A percentile compares a stretch with the other conserved stretches of the same genome.
Conservation (phyloP, 2,888 invertebrate genomes). For the Rhagophthalmus giganteus region DNA sequence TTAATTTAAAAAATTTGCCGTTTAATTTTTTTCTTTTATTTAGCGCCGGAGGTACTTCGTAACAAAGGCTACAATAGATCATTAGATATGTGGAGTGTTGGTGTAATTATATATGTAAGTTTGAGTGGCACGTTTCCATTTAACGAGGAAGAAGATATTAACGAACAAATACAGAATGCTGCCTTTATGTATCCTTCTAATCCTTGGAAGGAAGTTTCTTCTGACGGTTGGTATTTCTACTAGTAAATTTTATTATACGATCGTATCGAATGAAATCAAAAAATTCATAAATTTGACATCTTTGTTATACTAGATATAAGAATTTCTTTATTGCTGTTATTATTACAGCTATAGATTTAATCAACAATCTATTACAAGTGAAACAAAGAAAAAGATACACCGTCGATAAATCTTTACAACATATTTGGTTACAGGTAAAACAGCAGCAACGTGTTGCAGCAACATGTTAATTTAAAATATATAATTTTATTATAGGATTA, state of each 20-base stretch:
- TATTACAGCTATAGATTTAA: constrained; percentile 91
- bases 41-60: constrained; percentile 95
- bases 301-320: no score
- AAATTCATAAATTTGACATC: no score
- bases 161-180: constrained; percentile 99
- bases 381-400: constrained; percentile 93
- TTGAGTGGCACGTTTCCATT: constrained; percentile 98
- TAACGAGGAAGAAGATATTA: constrained; percentile 99
- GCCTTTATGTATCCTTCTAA: constrained; percentile 99
- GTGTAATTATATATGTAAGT: constrained; percentile 98
- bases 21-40: constrained; percentile 14
- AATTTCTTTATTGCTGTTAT: no score
- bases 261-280: no score
- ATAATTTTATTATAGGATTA: constrained; percentile 70
- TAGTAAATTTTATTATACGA: no score
- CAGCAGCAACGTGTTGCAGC: no score
- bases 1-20: background rate
- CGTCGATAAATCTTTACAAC: constrained; percentile 93
- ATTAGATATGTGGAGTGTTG: constrained; percentile 99
- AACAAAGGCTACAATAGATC: constrained; percentile 99
- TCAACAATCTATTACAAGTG: constrained; percentile 96
- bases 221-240: constrained; percentile 66
- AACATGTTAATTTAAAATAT: no score
- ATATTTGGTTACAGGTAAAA: constrained; percentile 91
- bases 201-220: constrained; percentile 97